Evolutionary conservation across 2,888 invertebrate genomes (phyloP).

Genomic region (Drosophila fulvimacula): DNA sequence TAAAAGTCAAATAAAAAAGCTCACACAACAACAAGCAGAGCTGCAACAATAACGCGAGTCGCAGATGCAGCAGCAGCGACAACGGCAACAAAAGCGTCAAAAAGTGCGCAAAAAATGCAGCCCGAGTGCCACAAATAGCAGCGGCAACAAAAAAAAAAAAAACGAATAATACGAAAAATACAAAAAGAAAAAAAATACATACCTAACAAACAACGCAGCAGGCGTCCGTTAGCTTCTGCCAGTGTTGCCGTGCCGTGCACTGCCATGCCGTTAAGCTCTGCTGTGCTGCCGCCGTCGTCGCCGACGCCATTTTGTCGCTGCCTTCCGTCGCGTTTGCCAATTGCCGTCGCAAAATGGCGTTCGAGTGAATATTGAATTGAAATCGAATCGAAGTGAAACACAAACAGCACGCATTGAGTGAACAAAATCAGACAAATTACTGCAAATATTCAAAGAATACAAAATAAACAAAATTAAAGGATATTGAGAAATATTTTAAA

Average conservation of each 20-base stretch:
- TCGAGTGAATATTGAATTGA: slow-evolving; percentile 8
- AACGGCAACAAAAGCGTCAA: slow-evolving; percentile 69
- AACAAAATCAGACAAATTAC: neutral
- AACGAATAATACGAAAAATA: slow-evolving; percentile 11
- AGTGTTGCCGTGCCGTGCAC: slow-evolving; percentile 63
- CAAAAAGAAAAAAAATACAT: slow-evolving; percentile 12
- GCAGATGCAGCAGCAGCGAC: slow-evolving; percentile 39
- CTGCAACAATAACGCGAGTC: slow-evolving; percentile 45
- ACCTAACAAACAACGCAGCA: slow-evolving; percentile 54
- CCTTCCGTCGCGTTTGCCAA: slow-evolving; percentile 55
- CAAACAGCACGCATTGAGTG: neutral
- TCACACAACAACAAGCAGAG: slow-evolving; percentile 50
- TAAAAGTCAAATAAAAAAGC: slow-evolving; percentile 72
- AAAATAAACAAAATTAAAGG: neutral
- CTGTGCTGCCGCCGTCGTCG: slow-evolving; percentile 43
- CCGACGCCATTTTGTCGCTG: slow-evolving; percentile 75
- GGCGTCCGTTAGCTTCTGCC: slow-evolving; percentile 59
- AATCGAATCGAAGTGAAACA: slow-evolving; percentile 14
- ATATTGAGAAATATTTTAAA: neutral
- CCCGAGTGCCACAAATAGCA: slow-evolving; percentile 61
- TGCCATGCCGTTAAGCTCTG: slow-evolving; percentile 45
- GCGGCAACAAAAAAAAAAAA: slow-evolving; percentile 6
- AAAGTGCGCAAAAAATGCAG: slow-evolving; percentile 71
- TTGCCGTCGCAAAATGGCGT: slow-evolving; percentile 74
- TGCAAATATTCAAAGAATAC: neutral